Conservation (phyloP, 2,113 vertebrate genomes). For the Psettodes erumei region DNA sequence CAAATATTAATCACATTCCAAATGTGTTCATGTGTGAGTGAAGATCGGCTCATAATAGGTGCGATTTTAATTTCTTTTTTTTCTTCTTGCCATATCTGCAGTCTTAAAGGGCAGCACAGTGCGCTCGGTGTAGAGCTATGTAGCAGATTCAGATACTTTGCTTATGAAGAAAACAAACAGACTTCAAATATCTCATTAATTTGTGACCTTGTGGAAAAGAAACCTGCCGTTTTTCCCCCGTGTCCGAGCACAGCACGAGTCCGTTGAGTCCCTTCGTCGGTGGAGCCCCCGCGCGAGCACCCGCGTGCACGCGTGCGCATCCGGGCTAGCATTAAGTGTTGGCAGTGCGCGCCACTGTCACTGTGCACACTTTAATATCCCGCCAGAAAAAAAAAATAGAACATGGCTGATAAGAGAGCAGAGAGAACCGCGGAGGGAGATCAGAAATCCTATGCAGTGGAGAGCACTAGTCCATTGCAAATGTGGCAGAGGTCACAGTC, state of each 20-base stretch:
- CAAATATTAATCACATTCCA: conserved; percentile 50
- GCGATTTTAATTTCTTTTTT: conserved; percentile 18
- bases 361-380: conserved; percentile 75
- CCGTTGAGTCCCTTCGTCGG: no score
- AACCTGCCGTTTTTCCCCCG: conserved; percentile 7
- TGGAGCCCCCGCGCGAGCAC: conserved; percentile 4
- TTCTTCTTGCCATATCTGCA: background rate
- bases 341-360: conserved; percentile 39
- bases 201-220: conserved; percentile 15
- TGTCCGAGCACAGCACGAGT: background rate
- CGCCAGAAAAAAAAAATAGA: conserved; percentile 71
- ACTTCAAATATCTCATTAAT: conserved; percentile 38
- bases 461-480: conserved; percentile 80
- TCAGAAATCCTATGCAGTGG: conserved; percentile 75
- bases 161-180: conserved; percentile 45
- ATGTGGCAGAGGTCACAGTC: conserved; percentile 80
- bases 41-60: conserved; percentile 17
- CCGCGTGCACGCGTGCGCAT: background rate
- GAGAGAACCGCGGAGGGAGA: conserved; percentile 51
- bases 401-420: conserved; percentile 71
- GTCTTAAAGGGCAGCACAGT: conserved; percentile 2
- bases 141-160: conserved; percentile 37
- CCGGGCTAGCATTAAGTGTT: conserved; percentile 32
- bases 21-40: conserved; percentile 31
- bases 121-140: background rate